Conservation (phyloP, 2,888 invertebrate genomes). For the Globia sparganii region DNA sequence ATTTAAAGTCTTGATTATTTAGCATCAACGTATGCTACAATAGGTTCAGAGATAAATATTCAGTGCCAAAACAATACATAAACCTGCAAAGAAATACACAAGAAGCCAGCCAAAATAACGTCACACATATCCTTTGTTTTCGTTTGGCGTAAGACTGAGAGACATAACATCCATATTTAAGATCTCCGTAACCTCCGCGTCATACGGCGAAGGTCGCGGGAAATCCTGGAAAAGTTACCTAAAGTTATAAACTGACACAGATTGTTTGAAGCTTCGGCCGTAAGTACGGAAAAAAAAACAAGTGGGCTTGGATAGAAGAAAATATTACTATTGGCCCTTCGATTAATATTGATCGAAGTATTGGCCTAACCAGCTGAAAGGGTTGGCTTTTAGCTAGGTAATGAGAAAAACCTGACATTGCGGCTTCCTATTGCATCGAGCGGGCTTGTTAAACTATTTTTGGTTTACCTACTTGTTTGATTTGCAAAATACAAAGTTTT, state of each 20-base stretch:
- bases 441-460: not conserved
- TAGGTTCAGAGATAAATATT: conserved; percentile 11
- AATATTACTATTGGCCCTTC: conserved; percentile 6
- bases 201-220: conserved; percentile 17
- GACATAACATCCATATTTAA: conserved; percentile 48
- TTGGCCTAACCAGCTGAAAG: not conserved
- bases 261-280: not conserved
- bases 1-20: not conserved
- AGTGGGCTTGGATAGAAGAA: not conserved
- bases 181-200: conserved; percentile 18
- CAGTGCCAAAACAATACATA: conserved; percentile 15
- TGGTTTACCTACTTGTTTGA: not conserved
- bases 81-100: conserved; percentile 27
- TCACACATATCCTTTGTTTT: conserved; percentile 38
- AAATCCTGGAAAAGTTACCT: conserved; percentile 18
- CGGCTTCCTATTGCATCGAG: not conserved
- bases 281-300: not conserved
- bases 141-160: conserved; percentile 26
- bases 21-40: not conserved
- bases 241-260: conserved; percentile 21
- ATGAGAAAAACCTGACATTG: not conserved
- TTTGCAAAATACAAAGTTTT: not conserved
- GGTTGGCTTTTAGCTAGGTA: not conserved
- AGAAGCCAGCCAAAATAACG: conserved; percentile 7
- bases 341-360: too few species aligned